Conservation (phyloP, 2,888 invertebrate species). For the Zaprionus obscuricornis region DNA sequence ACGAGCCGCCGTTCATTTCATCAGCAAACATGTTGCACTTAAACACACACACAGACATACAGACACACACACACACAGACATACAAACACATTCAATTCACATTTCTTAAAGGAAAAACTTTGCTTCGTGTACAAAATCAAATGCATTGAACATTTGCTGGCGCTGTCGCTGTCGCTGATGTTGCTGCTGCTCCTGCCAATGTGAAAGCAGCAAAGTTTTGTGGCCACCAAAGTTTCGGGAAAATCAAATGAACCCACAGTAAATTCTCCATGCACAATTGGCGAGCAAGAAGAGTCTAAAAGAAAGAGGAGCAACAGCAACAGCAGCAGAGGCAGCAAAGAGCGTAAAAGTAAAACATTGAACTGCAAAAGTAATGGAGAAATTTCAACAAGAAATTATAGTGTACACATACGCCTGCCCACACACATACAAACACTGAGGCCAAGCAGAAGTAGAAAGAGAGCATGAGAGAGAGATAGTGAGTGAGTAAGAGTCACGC, state of each 20-base stretch:
- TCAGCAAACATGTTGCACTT: slow-evolving; percentile 70
- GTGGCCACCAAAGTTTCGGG: slow-evolving; percentile 75
- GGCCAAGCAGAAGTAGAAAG: no score
- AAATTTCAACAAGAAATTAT: slow-evolving; percentile 72
- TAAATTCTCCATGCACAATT: slow-evolving; percentile 72
- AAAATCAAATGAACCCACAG: slow-evolving; percentile 74
- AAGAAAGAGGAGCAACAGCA: background rate
- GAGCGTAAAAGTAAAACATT: slow-evolving; percentile 72
- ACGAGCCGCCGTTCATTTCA: slow-evolving; percentile 54
- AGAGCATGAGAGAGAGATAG: no score
- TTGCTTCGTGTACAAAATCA: slow-evolving; percentile 64
- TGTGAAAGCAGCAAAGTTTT: slow-evolving; percentile 68
- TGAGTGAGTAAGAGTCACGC: slow-evolving; percentile 6
- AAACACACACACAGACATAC: slow-evolving; percentile 21
- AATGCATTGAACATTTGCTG: slow-evolving; percentile 67
- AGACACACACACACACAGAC: background rate
- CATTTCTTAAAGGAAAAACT: slow-evolving; percentile 51
- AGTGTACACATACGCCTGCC: slow-evolving; percentile 48
- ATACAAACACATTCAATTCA: slow-evolving; percentile 29
- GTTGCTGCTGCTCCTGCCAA: slow-evolving; percentile 18
- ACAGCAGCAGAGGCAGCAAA: slow-evolving; percentile 29
- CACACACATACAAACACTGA: slow-evolving; percentile 17
- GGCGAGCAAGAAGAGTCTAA: no score
- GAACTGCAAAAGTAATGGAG: slow-evolving; percentile 76
- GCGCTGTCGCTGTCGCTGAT: background rate